Percentiles rank a stretch among this genome's conserved stretches.
Evolutionary conservation across 2,113 vertebrate genomes (phyloP).

Genomic region (Illadopsis cleaveri): DNA sequence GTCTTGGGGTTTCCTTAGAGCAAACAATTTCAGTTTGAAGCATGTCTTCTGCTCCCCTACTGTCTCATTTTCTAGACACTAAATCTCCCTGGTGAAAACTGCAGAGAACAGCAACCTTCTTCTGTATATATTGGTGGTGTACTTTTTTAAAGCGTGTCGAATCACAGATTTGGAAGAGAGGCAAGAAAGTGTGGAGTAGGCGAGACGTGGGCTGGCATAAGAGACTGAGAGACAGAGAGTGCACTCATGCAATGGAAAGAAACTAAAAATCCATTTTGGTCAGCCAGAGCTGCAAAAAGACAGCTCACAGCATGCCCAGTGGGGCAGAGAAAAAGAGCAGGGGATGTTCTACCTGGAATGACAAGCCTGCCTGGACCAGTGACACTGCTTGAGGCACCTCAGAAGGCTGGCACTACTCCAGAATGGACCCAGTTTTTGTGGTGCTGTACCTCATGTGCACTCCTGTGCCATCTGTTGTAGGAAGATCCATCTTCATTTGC

Average conservation of each 20-base stretch:
- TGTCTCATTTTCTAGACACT: background rate
- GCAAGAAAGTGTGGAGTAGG: background rate
- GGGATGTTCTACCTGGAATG: background rate
- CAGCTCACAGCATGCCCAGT: background rate
- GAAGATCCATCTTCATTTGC: background rate
- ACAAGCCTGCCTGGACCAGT: background rate
- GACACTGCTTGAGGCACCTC: background rate
- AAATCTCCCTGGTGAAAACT: background rate
- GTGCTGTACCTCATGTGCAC: background rate
- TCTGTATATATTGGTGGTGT: background rate
- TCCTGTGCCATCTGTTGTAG: background rate
- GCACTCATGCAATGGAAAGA: background rate
- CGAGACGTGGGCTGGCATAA: rapidly evolving
- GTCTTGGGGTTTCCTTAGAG: background rate
- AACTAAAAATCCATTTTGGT: background rate
- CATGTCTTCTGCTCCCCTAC: background rate
- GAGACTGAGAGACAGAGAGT: background rate
- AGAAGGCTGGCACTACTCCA: background rate
- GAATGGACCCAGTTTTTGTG: background rate
- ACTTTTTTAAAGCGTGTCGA: background rate
- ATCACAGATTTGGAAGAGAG: background rate
- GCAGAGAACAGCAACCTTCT: background rate
- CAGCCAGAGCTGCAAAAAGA: background rate
- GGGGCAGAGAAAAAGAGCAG: background rate
- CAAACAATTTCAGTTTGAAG: background rate